These are phyloP conservation scores for Anaspis maculata DNA, from an alignment of 2,888 invertebrate species.

Conservation along the genomic window DNA sequence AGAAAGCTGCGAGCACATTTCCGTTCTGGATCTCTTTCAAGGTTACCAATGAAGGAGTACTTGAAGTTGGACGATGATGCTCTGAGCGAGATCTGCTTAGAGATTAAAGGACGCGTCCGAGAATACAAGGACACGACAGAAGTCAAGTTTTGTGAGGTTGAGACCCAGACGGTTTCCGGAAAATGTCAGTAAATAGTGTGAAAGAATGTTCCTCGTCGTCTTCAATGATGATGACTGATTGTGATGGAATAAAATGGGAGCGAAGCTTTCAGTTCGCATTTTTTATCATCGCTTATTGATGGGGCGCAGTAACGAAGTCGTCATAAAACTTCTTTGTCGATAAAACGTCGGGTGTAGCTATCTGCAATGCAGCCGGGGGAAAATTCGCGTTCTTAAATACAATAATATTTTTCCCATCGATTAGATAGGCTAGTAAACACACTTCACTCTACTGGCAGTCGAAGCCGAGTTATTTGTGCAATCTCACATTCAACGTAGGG, in stretches of 20 bases:
- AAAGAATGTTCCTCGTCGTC: too few relatives aligned
- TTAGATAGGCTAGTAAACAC: conserved; percentile 11
- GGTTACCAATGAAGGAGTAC: not conserved
- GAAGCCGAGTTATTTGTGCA: conserved; percentile 7
- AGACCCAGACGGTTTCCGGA: too few relatives aligned
- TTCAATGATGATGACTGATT: too few relatives aligned
- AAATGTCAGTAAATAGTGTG: too few relatives aligned
- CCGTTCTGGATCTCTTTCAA: not conserved
- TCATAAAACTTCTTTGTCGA: too few relatives aligned
- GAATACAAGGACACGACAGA: too few relatives aligned
- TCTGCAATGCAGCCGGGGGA: conserved; percentile 14
- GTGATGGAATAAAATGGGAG: too few relatives aligned
- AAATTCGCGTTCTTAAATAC: conserved; percentile 5
- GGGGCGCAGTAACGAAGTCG: too few relatives aligned
- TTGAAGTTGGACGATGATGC: conserved; percentile 6
- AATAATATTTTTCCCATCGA: conserved; percentile 16
- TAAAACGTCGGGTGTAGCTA: too few relatives aligned
- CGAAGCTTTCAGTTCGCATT: too few relatives aligned
- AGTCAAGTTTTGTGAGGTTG: too few relatives aligned
- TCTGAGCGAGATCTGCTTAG: conserved; percentile 3
- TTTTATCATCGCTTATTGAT: too few relatives aligned
- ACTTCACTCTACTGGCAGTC: conserved; percentile 1
- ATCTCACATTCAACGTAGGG: conserved; percentile 11
- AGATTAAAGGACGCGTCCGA: conserved; percentile 1
- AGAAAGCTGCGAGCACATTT: conserved; percentile 4